phyloP scores from a whole-genome alignment of 2,888 invertebrate species.

The Diarsia mendica region DNA sequence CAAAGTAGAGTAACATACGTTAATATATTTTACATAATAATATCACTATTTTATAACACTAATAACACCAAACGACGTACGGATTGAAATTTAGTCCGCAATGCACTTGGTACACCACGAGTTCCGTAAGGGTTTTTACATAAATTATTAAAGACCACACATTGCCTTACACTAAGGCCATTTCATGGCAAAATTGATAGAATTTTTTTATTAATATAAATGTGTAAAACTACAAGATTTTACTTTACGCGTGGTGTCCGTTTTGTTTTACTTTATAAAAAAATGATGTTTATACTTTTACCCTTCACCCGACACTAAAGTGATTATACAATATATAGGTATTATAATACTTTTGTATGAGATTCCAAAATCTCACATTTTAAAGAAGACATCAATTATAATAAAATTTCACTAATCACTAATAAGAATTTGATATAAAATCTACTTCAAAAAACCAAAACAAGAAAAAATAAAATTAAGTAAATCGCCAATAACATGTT shows the following conservation, averaged over 20 bases:
- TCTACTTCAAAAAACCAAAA: conserved; percentile 9
- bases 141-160: conserved; percentile 43
- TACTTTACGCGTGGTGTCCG: conserved; percentile 35
- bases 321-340: conserved; percentile 18
- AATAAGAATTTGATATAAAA: conserved; percentile 36
- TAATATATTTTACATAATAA: conserved; percentile 81
- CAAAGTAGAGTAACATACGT: conserved; percentile 70
- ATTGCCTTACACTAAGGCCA: conserved; percentile 57
- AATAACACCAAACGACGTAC: conserved; percentile 73
- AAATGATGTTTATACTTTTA: conserved; percentile 44
- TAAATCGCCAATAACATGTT: conserved; percentile 57
- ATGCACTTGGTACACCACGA: conserved; percentile 72
- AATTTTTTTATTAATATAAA: conserved; percentile 49
- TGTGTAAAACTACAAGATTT: conserved; percentile 54
- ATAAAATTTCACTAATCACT: conserved; percentile 38
- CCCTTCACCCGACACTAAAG: conserved; percentile 51
- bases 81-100: conserved; percentile 49
- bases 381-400: conserved; percentile 43
- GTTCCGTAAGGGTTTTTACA: conserved; percentile 74
- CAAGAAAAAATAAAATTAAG: conserved; percentile 51
- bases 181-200: conserved; percentile 59
- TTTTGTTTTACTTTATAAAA: conserved; percentile 29
- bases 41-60: conserved; percentile 82
- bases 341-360: conserved; percentile 40
- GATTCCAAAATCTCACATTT: conserved; percentile 30